Conservation (phyloP, 1,140 invertebrate species). For the Tenebrio molitor region DNA sequence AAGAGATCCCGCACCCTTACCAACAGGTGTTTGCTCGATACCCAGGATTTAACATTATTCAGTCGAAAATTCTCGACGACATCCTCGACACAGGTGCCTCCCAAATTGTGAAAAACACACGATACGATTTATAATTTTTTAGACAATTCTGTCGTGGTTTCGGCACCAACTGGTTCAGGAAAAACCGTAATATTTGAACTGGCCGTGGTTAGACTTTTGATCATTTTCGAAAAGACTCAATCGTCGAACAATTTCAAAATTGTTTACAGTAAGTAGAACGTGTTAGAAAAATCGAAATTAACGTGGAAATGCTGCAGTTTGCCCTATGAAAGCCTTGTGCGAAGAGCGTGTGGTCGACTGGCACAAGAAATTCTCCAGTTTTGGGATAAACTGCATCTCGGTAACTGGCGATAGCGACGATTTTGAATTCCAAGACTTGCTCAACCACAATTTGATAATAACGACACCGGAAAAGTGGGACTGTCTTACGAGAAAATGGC, state of each 20-base stretch:
- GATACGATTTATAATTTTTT: too few species aligned
- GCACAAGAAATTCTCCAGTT: slow-evolving; percentile 76
- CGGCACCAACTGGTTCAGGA: slow-evolving; percentile 85
- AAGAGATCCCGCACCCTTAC: slow-evolving; percentile 59
- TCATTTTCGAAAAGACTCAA: slow-evolving; percentile 66
- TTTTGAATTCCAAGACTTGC: slow-evolving; percentile 72
- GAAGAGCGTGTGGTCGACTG: slow-evolving; percentile 80
- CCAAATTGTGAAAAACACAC: too few species aligned
- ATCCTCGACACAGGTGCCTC: slow-evolving; percentile 76
- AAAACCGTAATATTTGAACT: slow-evolving; percentile 89
- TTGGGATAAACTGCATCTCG: slow-evolving; percentile 77
- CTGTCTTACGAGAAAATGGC: slow-evolving; percentile 80
- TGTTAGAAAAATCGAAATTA: neutral
- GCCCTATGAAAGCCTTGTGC: slow-evolving; percentile 85
- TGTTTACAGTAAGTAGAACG: slow-evolving; percentile 73
- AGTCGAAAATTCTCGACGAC: slow-evolving; percentile 79
- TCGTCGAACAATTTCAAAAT: slow-evolving; percentile 71
- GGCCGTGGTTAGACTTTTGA: slow-evolving; percentile 78
- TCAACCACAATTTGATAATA: slow-evolving; percentile 74
- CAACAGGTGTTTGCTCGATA: slow-evolving; percentile 65
- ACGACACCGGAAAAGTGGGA: slow-evolving; percentile 92
- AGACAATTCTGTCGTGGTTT: slow-evolving; percentile 81
- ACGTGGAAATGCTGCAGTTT: slow-evolving; percentile 71
- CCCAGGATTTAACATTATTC: slow-evolving; percentile 79
- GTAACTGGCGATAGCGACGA: slow-evolving; percentile 82